Percentiles rank a stretch among this genome's conserved stretches.
Evolutionary conservation across 1,140 invertebrate genomes (phyloP).

Genomic region (Euborellia annulipes): DNA sequence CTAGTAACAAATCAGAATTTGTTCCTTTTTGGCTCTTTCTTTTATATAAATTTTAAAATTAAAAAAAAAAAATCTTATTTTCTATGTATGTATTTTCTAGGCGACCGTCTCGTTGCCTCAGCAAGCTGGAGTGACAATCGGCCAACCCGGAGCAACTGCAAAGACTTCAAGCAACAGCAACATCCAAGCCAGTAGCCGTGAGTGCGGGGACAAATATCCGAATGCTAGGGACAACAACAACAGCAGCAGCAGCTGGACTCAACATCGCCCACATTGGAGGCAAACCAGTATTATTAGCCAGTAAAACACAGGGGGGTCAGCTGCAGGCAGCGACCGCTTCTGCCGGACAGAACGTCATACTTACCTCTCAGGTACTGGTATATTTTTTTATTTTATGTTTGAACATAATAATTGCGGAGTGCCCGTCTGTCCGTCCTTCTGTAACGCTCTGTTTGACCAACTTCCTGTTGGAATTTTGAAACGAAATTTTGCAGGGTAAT

Average conservation of each 20-base stretch:
- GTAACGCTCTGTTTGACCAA: no score
- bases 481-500: no score
- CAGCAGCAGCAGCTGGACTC: slow-evolving; percentile 12
- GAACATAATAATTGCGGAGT: no score
- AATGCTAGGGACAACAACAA: slow-evolving; percentile 10
- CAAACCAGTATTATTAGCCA: slow-evolving; percentile 44
- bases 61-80: no score
- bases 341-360: slow-evolving; percentile 2
- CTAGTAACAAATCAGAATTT: no score
- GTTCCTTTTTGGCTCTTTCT: no score
- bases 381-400: no score
- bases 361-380: slow-evolving; percentile 7
- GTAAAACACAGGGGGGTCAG: slow-evolving; percentile 23
- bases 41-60: no score
- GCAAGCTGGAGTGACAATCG: slow-evolving; percentile 24
- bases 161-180: slow-evolving; percentile 18
- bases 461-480: no score
- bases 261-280: slow-evolving; percentile 40
- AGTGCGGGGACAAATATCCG: slow-evolving; percentile 21
- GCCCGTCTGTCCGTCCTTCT: no score
- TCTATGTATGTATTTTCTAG: no score
- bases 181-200: slow-evolving; percentile 17
- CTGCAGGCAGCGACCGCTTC: slow-evolving; percentile 12
- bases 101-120: no score
- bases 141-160: slow-evolving; percentile 28